Evolutionary conservation across 2,797 vertebrate species (phyloP).

Genomic region (Eremophila alpestris): DNA sequence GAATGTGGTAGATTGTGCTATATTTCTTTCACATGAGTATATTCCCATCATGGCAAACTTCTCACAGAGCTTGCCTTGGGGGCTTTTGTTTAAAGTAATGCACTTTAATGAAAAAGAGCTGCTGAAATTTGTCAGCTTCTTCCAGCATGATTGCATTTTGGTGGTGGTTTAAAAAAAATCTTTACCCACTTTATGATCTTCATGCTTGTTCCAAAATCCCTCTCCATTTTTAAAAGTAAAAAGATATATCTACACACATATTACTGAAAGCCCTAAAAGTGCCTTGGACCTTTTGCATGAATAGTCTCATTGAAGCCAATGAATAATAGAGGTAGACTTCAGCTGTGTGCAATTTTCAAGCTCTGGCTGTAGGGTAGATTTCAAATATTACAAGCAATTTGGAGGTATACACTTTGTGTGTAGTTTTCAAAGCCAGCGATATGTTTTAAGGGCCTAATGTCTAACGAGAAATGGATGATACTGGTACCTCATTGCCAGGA

Average conservation of each 20-base stretch:
- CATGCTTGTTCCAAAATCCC: slow-evolving; percentile 26
- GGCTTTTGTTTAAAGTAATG: slow-evolving; percentile 71
- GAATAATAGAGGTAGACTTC: slow-evolving; percentile 9
- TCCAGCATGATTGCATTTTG: slow-evolving; percentile 35
- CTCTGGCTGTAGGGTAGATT: not conserved
- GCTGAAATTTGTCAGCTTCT: slow-evolving; percentile 69
- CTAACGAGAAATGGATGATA: not conserved
- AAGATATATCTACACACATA: not conserved
- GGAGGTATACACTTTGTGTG: not conserved
- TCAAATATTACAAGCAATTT: slow-evolving; percentile 1
- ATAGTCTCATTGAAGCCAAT: slow-evolving; percentile 18
- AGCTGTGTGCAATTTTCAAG: not conserved
- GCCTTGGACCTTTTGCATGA: not conserved
- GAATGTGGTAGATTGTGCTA: slow-evolving; percentile 70
- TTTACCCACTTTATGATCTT: slow-evolving; percentile 50
- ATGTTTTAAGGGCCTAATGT: not conserved
- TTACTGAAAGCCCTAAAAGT: slow-evolving; percentile 12
- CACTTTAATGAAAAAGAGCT: slow-evolving; percentile 72
- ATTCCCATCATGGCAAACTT: slow-evolving; percentile 65
- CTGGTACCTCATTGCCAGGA: not conserved
- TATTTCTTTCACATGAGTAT: slow-evolving; percentile 69
- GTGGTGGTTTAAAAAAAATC: slow-evolving; percentile 37
- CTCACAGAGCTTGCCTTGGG: slow-evolving; percentile 68
- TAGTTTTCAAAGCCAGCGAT: not conserved
- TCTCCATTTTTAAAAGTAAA: slow-evolving; percentile 51